Evolutionary conservation across 1,140 invertebrate species (phyloP), one percentile per base, ranked within the genome.

Genomic region (Archivesica marissinica): DNA sequence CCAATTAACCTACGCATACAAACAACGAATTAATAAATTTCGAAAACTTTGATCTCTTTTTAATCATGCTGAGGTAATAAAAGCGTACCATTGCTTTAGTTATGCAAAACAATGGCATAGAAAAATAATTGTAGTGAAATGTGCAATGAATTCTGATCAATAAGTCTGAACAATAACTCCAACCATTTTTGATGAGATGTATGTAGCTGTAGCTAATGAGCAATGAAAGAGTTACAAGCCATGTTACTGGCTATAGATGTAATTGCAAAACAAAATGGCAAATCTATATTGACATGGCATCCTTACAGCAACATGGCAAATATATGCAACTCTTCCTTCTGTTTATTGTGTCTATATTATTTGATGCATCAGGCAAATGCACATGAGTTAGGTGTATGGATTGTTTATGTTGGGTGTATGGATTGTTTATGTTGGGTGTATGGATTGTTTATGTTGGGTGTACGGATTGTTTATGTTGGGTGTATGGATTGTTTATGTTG

Each of bases 1-100:
- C 77, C 77, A 80, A 80, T 80, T 80, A 80, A 80, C 77, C 25
- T 64, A 50, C 47, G 77, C 68, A 50, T 33, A 76, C 54, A 59
- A 38, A n/a, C 44, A 38, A 59, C n/a, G 47, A 76, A n/a, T 76
- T 76, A 76, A 56, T 41, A 39, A 56, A 50, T 54, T 76, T 41
- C 33, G 44, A 50, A 72, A 50, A 72, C 66, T 72, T 59, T 76
- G 74, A 76, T 76, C 74, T 59, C 25, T 39, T 38, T 2, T 56
- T 50, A 47, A 72, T 44, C 68, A 64, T 72, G 41, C 41, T 54
- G 74, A n/a, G 44, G 50, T 23, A 39, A 56, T 56, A 54, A 59
- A 35, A 56, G 23, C 41, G 33, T 56, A 41, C 28, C 39, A 52
- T 56, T 59, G 38, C 33, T 28, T 75, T 50, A 44, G 33, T 23